These are phyloP conservation scores for Cyrtodaria siliqua DNA, from an alignment of 2,888 invertebrate species.

Conservation along the genomic window DNA sequence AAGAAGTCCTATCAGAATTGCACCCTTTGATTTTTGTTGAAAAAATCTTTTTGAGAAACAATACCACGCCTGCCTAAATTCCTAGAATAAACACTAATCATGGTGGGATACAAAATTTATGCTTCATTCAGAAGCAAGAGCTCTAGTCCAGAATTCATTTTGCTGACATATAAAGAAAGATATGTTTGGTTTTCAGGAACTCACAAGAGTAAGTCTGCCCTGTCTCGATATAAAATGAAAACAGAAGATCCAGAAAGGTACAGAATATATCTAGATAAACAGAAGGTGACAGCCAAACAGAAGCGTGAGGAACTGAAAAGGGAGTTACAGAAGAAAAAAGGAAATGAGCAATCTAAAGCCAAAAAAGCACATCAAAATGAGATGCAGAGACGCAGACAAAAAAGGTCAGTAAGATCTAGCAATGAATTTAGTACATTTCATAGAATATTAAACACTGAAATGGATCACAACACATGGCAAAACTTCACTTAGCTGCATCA, in stretches of 20 bases:
- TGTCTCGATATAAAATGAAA: constrained; percentile 31
- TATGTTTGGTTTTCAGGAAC: constrained; percentile 16
- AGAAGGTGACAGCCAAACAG: constrained; percentile 23
- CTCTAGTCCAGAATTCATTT: constrained; percentile 13
- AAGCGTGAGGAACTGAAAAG: constrained; percentile 31
- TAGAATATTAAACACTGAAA: no score
- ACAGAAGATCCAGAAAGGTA: constrained; percentile 33
- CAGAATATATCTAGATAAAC: constrained; percentile 29
- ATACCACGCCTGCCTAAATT: constrained; percentile 7
- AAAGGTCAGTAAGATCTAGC: no score
- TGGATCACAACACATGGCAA: no score
- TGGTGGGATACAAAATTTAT: constrained; percentile 17
- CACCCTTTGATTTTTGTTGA: no score
- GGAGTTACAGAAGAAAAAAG: constrained; percentile 34
- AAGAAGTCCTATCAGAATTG: no score
- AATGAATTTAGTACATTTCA: no score
- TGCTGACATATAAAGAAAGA: constrained; percentile 8
- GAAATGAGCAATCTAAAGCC: constrained; percentile 29
- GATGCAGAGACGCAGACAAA: constrained; percentile 39
- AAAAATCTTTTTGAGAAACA: constrained; percentile 1
- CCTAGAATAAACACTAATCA: neutral
- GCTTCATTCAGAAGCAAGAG: constrained; percentile 1
- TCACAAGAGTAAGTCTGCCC: constrained; percentile 11
- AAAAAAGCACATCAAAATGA: constrained; percentile 38
- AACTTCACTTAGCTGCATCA: no score